Evolutionary conservation across 2,797 vertebrate genomes (phyloP).

Genomic region (Nyctalus aviator): DNA sequence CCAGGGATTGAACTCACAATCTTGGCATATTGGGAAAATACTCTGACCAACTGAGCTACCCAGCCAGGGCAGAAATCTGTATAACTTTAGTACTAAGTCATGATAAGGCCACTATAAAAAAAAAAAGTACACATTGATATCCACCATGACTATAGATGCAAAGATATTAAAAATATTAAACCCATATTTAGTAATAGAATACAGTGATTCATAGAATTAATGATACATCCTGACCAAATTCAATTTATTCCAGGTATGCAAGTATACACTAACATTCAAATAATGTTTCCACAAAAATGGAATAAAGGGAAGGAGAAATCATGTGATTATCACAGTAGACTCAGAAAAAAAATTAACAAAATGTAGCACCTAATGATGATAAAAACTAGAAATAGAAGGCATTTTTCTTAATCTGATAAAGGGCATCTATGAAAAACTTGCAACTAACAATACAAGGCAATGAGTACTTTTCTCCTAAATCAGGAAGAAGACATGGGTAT

Average conservation of each 20-base stretch:
- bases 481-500: background rate
- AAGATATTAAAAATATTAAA: background rate
- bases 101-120: background rate
- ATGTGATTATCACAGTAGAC: background rate
- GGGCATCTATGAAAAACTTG: background rate
- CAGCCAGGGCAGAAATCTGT: background rate
- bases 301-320: background rate
- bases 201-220: background rate
- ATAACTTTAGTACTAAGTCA: background rate
- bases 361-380: background rate
- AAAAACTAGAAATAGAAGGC: background rate
- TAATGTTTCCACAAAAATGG: background rate
- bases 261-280: conserved; percentile 15
- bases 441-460: background rate
- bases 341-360: background rate
- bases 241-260: conserved; percentile 21
- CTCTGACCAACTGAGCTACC: background rate
- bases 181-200: background rate
- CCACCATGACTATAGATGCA: background rate
- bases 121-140: background rate
- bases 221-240: background rate
- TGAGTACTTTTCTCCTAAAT: background rate
- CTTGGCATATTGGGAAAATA: background rate
- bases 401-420: background rate
- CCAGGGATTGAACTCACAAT: background rate